Evolutionary conservation across 2,797 vertebrate genomes (phyloP).

Genomic region (Peromyscus nudipes): DNA sequence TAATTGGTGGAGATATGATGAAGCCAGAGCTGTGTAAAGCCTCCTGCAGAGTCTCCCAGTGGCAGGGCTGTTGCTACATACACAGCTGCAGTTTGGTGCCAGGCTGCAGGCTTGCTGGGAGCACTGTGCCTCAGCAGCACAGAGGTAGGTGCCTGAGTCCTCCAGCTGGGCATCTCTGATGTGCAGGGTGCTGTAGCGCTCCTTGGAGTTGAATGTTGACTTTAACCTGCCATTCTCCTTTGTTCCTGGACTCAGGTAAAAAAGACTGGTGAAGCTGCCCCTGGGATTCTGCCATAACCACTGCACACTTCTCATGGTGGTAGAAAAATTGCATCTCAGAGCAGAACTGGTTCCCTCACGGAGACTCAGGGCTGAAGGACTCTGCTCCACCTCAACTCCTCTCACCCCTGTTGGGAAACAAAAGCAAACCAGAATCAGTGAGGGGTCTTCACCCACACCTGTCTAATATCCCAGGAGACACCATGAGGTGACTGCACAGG

Average conservation of each 20-base stretch:
- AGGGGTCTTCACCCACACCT: not conserved
- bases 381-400: not conserved
- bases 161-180: not conserved
- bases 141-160: slow-evolving; percentile 77
- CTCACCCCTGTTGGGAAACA: not conserved
- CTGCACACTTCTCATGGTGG: fast-evolving
- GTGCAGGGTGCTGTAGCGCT: slow-evolving; percentile 18
- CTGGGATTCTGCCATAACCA: slow-evolving; percentile 68
- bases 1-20: not conserved
- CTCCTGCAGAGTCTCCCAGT: fast-evolving
- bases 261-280: not conserved
- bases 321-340: slow-evolving; percentile 60
- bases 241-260: not conserved
- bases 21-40: not conserved
- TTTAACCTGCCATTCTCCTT: slow-evolving; percentile 12
- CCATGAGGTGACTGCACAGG: not conserved
- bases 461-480: not conserved
- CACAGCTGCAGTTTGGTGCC: slow-evolving; percentile 32
- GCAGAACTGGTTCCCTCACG: not conserved
- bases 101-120: not conserved
- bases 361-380: not conserved
- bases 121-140: slow-evolving; percentile 52
- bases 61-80: not conserved
- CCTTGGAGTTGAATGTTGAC: not conserved
- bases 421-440: not conserved